phyloP scores from a whole-genome alignment of 2,888 invertebrate species.

The Catocala nupta region DNA sequence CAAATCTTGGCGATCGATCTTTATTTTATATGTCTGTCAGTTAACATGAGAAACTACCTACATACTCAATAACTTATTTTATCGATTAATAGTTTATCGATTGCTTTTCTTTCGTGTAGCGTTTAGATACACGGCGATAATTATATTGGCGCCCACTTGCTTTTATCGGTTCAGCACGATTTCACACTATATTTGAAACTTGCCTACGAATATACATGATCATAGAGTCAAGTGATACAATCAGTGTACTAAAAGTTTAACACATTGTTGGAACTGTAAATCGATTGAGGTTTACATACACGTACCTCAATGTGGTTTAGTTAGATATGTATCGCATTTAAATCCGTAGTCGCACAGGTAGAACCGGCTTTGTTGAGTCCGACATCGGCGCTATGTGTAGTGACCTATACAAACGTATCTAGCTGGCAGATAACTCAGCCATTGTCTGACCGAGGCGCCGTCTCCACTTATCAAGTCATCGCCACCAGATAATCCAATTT shows the following conservation, averaged over 20 bases:
- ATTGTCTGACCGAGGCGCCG: slow-evolving; percentile 41
- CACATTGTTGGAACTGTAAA: background rate
- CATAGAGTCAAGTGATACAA: too few species aligned
- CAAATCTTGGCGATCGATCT: too few species aligned
- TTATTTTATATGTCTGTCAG: too few species aligned
- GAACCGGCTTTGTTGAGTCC: background rate
- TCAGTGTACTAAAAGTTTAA: background rate
- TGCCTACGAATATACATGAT: too few species aligned
- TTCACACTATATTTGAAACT: too few species aligned
- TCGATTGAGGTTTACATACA: slow-evolving; percentile 7
- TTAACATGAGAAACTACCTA: too few species aligned
- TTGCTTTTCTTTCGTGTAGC: too few species aligned
- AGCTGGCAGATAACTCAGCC: slow-evolving; percentile 26
- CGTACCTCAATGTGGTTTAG: slow-evolving; percentile 2
- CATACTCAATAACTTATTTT: too few species aligned
- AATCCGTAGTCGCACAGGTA: slow-evolving; percentile 5
- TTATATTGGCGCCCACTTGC: too few species aligned
- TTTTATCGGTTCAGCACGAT: too few species aligned
- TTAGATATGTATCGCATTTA: slow-evolving; percentile 7
- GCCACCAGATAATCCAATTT: slow-evolving; percentile 57
- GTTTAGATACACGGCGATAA: too few species aligned
- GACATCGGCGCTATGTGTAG: slow-evolving; percentile 1
- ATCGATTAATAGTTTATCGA: too few species aligned
- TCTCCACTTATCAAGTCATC: slow-evolving; percentile 53
- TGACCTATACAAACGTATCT: slow-evolving; percentile 19